Base-by-base conservation (phyloP, 2,113 vertebrate genomes). In the Corapipo altera region DNA sequence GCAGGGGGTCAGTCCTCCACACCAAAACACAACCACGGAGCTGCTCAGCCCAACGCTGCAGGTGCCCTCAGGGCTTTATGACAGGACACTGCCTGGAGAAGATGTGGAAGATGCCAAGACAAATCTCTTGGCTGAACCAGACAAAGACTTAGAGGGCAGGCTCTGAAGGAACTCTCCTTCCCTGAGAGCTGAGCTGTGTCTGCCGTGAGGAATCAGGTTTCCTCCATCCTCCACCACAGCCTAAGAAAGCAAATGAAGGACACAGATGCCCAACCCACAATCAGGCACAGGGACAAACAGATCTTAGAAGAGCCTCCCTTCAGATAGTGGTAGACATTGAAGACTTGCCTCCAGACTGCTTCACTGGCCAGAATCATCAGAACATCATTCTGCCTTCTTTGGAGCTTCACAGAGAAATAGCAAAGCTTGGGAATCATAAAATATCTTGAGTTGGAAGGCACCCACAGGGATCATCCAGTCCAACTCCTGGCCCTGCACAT, bases 1-100 rank as follows among this genome's bases (percentile, higher is more conserved):
- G 21, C 51, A 85, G 14, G 48, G 41, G 41, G 41, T 35, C 46
- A 44, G 57, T 11, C 26, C 33, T 44, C 19, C 66, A 19, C 0
- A 0, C 32, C 51, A 55, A 62, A 89, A 37, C 0, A 0, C 61
- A 54, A 17, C 46, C 9, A 2, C 0, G 2, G 49, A 54, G 22
- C 32, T 78, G 65, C 46, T 66, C 57, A 54, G 48, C 24, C 52
- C 46, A 58, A 21, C 7, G 1, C 3, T 57, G 43, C 39, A 32
- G 6, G 8, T 15, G 6, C 33, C 24, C 18, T 26, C 48, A 51
- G 28, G 6, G 3, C 30, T 30, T 14, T 28, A 54, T 0, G 12
- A n/a, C 1, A 1, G 8, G 6, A 11, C 1, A 1, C 15, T n/a
- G 33, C 59, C 16, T 35, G 46, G 41, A 76, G 41, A 35, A 89